These are phyloP conservation scores for Pandion haliaetus DNA, from an alignment of 2,113 vertebrate species.

Conservation along the genomic window DNA sequence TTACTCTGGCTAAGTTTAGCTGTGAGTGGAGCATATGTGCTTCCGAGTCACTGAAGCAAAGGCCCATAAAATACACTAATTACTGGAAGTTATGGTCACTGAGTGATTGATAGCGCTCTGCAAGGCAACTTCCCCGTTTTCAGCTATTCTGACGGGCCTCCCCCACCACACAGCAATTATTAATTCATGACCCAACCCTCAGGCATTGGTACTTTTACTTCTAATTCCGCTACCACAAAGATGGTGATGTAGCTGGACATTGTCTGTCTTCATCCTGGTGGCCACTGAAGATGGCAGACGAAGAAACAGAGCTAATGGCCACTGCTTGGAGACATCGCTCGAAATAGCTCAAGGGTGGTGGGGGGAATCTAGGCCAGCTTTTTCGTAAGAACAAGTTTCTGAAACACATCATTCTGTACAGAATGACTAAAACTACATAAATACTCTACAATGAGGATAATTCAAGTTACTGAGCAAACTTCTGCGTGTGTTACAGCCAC, in stretches of 20 bases:
- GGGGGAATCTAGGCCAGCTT: background rate
- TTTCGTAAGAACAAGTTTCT: background rate
- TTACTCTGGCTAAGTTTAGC: constrained; percentile 79
- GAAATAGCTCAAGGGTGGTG: background rate
- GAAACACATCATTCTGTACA: background rate
- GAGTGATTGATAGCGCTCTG: constrained; percentile 86
- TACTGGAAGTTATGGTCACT: constrained; percentile 88
- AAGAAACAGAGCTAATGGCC: background rate
- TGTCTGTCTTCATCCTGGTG: background rate
- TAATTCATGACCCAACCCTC: constrained; percentile 82
- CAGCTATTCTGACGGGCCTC: constrained; percentile 75
- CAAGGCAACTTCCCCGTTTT: constrained; percentile 77
- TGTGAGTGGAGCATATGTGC: constrained; percentile 79
- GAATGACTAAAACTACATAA: background rate
- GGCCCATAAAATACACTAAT: constrained; percentile 89
- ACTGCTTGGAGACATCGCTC: background rate
- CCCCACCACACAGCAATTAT: constrained; percentile 76
- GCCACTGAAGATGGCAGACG: constrained; percentile 18
- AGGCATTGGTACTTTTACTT: constrained; percentile 69
- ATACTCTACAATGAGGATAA: background rate
- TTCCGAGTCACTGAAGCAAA: constrained; percentile 82
- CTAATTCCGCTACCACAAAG: constrained; percentile 33
- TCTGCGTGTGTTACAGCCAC: background rate
- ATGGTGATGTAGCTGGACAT: constrained; percentile 48
- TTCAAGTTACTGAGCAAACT: background rate